These are phyloP conservation scores for Lycocorax pyrrhopterus DNA, from an alignment of 2,113 vertebrate genomes.

Conservation along the genomic window DNA sequence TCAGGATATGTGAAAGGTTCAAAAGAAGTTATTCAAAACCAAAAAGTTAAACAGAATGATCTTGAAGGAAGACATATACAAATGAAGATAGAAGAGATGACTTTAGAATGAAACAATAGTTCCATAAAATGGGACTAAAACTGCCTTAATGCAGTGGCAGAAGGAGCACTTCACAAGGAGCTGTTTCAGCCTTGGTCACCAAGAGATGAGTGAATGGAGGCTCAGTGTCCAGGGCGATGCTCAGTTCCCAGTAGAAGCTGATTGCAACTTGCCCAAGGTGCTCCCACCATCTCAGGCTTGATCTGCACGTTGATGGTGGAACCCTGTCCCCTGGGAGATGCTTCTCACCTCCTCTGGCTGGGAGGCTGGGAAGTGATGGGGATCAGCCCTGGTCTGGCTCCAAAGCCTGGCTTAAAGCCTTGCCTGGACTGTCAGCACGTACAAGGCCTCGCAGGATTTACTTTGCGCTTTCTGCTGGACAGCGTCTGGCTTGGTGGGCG, in stretches of 20 bases:
- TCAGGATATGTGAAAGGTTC: not conserved
- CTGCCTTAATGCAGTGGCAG: not conserved
- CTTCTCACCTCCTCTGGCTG: not conserved
- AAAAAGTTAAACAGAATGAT: not conserved
- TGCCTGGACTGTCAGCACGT: too few species aligned
- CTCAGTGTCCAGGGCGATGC: not conserved
- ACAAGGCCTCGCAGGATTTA: not conserved
- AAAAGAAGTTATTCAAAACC: not conserved
- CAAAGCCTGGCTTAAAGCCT: not conserved
- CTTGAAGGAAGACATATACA: not conserved
- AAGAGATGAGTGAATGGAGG: not conserved
- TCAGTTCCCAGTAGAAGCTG: not conserved
- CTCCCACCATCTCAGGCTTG: accelerated
- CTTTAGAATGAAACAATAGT: not conserved
- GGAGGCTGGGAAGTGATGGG: not conserved
- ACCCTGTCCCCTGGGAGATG: not conserved
- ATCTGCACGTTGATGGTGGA: not conserved
- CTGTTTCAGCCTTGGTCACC: accelerated
- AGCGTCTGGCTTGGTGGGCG: not conserved
- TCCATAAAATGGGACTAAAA: not conserved
- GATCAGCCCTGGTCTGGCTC: not conserved
- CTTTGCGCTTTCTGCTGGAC: not conserved
- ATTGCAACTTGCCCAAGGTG: accelerated
- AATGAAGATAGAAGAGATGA: not conserved
- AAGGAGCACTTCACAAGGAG: not conserved